Base-by-base conservation (phyloP, 2,113 vertebrate species). In the Turdus rufiventris region DNA sequence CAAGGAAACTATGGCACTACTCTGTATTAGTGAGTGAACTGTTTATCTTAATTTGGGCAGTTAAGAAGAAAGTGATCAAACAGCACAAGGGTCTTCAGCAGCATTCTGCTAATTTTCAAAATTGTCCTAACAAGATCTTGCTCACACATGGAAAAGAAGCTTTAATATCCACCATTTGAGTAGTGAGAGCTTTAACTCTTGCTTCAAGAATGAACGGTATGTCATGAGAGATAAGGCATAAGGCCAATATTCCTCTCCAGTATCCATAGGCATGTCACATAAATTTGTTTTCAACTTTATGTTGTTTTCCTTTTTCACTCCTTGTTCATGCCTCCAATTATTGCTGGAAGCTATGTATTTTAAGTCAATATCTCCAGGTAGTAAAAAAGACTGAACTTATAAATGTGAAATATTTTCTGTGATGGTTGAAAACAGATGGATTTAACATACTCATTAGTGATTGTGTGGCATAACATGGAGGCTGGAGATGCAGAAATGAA, bases 181-280 rank as follows among this genome's bases (percentile, higher is more conserved):
- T 53, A 36, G 25, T 17, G 17, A 58, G 18, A 87, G 4, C 7
- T 72, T 68, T 67, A 50, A n/a, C 9, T 87, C 14, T 29, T 20
- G 5, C 15, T 54, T 79, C 68, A 85, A 54, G 50, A 88, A 62
- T 1, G 4, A 65, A 10, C 25, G 8, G 9, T 57, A 3, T 28
- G 10, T 40, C 43, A 1, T 0, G 0, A 43, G 24, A 1, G 34
- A 68, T 28, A 56, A 24, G 18, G 21, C 10, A 38, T 38, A 38
- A 38, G 38, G 38, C 38, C 15, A 85, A 66, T 2, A n/a, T 34
- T 85, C n/a, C 6, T 67, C 13, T 45, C 28, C 50, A 47, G 24
- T 16, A 50, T 21, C 7, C 28, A 34, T 17, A 8, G 10, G 4
- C 0, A 1, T 43, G 57, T 63, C 48, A 62, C 1, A 3, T 36